Base-by-base conservation (phyloP, 1,140 invertebrate species). In the Argopecten irradians region DNA sequence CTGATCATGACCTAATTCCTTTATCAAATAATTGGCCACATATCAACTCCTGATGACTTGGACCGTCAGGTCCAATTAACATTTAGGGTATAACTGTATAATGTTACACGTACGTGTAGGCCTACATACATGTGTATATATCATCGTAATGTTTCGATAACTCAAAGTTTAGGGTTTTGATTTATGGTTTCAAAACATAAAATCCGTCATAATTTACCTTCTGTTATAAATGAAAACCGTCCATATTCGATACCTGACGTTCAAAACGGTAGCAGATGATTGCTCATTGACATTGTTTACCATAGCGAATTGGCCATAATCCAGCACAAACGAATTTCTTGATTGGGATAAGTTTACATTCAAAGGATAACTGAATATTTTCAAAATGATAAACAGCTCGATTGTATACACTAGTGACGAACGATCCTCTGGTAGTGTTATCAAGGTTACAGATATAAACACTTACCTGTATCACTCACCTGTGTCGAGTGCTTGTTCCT, bases 401-500 rank as follows among this genome's bases (percentile, higher is more conserved):
- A 71, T 28, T 28, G 16, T 28, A 71, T 71, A 22, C n/a, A 0
- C 7, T 16, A 8, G 55, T 28, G 5, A 71, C 55, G 2, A 0
- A 71, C 22, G 55, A 71, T 71, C 22, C 8, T 71, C 1, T 8
- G 22, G 11, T n/a, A n/a, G 55, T 28, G 55, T 28, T 71, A 71
- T 71, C 55, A n/a, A 28, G 55, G 55, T 71, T 71, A 71, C 55
- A 71, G 55, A 71, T 71, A 71, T 16, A 5, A 71, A 71, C 55
- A 71, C 11, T 71, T n/a, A 71, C 55, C 55, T 71, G 55, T 71
- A n/a, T 71, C 55, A 71, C 55, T 71, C 55, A 71, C 55, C 55
- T 71, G 55, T 71, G 22, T 71, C 55, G 14, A 28, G 55, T 28
- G 55, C n/a, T 71, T 28, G 55, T 71, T 28, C 55, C 55, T 71